These are phyloP conservation scores for Heliconius congener DNA, from an alignment of 1,140 invertebrate genomes.

Conservation along the genomic window DNA sequence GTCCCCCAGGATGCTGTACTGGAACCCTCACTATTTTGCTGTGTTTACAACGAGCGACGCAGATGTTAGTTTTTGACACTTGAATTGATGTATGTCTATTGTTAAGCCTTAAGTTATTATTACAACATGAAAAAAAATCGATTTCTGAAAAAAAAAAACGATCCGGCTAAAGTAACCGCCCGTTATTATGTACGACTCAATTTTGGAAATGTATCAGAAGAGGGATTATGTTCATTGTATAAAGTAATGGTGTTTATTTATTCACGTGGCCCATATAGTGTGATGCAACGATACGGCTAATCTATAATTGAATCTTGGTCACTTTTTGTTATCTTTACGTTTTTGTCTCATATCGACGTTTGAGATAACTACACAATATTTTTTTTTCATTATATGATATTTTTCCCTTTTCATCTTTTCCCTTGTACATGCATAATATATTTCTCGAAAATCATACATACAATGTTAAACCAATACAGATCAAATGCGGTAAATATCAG, in stretches of 20 bases:
- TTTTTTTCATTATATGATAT: neutral
- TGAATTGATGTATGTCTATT: slow-evolving; percentile 79
- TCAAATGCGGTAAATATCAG: slow-evolving; percentile 10
- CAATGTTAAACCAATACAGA: neutral
- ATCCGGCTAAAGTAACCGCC: slow-evolving; percentile 58
- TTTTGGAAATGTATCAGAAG: slow-evolving; percentile 66
- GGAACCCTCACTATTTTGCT: slow-evolving; percentile 64
- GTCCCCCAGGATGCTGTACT: slow-evolving; percentile 68
- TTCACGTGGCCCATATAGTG: slow-evolving; percentile 74
- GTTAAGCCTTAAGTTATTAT: slow-evolving; percentile 66
- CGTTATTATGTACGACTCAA: slow-evolving; percentile 53
- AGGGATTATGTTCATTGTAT: slow-evolving; percentile 72
- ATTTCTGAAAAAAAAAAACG: slow-evolving; percentile 66
- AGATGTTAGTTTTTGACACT: slow-evolving; percentile 82
- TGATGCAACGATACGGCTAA: slow-evolving; percentile 72
- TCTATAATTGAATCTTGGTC: slow-evolving; percentile 78
- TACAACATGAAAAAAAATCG: slow-evolving; percentile 69
- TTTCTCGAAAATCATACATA: neutral
- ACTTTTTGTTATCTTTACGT: slow-evolving; percentile 64
- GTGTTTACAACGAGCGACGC: slow-evolving; percentile 74
- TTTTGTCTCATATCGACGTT: slow-evolving; percentile 42
- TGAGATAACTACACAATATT: neutral
- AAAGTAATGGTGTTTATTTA: slow-evolving; percentile 80
- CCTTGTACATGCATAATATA: neutral
- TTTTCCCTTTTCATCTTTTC: neutral